Conservation (phyloP, 2,113 vertebrate genomes). For the Petroica traversi region DNA sequence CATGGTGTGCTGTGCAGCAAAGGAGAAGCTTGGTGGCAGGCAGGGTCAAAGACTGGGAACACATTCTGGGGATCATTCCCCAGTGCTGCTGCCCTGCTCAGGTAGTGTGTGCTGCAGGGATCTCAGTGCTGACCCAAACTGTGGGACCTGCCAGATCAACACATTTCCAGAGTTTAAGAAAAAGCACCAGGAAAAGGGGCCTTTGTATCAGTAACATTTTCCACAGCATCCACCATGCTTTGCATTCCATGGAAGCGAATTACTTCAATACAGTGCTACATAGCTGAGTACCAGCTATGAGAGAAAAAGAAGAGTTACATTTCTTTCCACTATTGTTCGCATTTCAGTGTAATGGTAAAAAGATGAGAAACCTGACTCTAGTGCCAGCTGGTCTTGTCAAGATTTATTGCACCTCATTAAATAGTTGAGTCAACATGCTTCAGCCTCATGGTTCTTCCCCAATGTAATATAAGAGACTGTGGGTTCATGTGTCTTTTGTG, state of each 20-base stretch:
- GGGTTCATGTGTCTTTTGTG: conserved; percentile 10
- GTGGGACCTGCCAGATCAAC: too few relatives aligned
- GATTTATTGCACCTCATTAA: conserved; percentile 61
- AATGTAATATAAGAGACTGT: not conserved
- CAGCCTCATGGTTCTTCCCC: not conserved
- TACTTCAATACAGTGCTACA: not conserved
- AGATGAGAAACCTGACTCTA: not conserved
- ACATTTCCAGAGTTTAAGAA: not conserved
- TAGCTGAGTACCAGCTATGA: not conserved
- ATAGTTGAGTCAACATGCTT: conserved; percentile 18
- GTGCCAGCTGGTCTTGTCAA: conserved; percentile 61
- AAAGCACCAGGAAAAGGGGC: conserved; percentile 7
- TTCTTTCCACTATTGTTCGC: conserved; percentile 49
- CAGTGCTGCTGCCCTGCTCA: not conserved
- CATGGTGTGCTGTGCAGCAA: not conserved
- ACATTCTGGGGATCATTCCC: not conserved
- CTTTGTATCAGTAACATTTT: not conserved
- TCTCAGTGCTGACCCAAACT: not conserved
- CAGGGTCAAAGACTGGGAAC: not conserved
- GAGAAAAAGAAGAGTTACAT: not conserved
- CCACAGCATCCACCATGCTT: not conserved
- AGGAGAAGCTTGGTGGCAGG: not conserved
- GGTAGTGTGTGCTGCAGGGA: not conserved
- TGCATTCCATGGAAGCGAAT: not conserved
- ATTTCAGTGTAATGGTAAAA: conserved; percentile 45